Evolutionary conservation across 1,140 invertebrate species (phyloP).

Genomic region (Pomacea maculata): DNA sequence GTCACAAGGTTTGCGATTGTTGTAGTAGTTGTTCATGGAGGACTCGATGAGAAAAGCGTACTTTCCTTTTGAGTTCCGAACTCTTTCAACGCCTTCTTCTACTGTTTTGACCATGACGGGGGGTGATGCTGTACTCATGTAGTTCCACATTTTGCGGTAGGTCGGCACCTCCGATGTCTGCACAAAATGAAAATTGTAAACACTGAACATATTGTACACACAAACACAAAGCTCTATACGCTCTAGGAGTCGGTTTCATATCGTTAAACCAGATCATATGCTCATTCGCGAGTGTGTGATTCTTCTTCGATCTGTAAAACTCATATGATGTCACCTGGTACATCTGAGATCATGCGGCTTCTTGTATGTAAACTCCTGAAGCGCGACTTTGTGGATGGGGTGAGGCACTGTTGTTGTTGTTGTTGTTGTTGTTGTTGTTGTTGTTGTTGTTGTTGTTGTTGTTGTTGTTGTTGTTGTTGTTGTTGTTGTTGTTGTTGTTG

Average conservation of each 20-base stretch:
- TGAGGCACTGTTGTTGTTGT: too few species aligned
- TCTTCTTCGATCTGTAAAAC: not conserved
- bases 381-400: too few species aligned
- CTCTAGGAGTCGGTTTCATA: not conserved
- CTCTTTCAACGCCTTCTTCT: constrained; percentile 74
- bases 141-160: constrained; percentile 95
- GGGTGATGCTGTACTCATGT: constrained; percentile 79
- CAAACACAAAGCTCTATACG: not conserved
- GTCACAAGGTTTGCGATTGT: constrained; percentile 91
- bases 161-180: constrained; percentile 88
- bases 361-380: too few species aligned
- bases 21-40: constrained; percentile 94
- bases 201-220: not conserved
- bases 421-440: too few species aligned
- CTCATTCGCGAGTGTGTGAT: not conserved
- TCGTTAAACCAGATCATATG: not conserved
- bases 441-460: too few species aligned
- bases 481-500: too few species aligned
- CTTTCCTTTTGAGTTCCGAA: constrained; percentile 78
- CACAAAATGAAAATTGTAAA: not conserved
- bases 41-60: constrained; percentile 94
- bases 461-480: too few species aligned
- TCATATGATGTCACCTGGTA: too few species aligned
- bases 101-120: constrained; percentile 42
- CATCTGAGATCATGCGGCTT: too few species aligned